Evolutionary conservation across 2,113 vertebrate species (phyloP).

Genomic region (Grus americana): DNA sequence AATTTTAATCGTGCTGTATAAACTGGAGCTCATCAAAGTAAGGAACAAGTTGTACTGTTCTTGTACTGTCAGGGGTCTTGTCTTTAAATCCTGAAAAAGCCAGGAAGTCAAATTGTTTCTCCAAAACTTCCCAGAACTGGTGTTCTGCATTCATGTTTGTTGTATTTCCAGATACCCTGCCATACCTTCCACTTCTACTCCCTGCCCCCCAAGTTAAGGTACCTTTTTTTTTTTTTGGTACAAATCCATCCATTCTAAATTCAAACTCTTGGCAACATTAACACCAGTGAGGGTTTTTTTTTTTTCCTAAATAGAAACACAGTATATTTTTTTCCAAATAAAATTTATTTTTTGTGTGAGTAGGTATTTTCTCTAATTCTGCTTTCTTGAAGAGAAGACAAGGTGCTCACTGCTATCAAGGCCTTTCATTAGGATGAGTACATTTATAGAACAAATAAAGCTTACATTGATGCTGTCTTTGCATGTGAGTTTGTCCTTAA

Average conservation of each 20-base stretch:
- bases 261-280: neutral
- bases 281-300: neutral
- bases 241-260: neutral
- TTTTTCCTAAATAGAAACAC: neutral
- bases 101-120: neutral
- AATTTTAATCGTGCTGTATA: neutral
- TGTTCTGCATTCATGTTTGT: neutral
- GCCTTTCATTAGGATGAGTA: constrained; percentile 2
- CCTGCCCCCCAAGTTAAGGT: neutral
- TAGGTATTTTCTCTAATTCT: neutral
- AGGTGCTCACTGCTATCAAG: neutral
- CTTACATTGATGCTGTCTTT: neutral
- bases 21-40: neutral
- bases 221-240: neutral
- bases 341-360: neutral
- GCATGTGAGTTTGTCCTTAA: neutral
- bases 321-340: neutral
- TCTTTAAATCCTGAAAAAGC: neutral
- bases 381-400: neutral
- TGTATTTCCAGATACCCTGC: neutral
- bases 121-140: neutral
- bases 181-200: neutral
- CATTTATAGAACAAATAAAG: neutral
- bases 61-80: neutral
- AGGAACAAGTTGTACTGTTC: neutral